Conservation (phyloP, 2,888 invertebrate species). For the Pheosia gnoma region DNA sequence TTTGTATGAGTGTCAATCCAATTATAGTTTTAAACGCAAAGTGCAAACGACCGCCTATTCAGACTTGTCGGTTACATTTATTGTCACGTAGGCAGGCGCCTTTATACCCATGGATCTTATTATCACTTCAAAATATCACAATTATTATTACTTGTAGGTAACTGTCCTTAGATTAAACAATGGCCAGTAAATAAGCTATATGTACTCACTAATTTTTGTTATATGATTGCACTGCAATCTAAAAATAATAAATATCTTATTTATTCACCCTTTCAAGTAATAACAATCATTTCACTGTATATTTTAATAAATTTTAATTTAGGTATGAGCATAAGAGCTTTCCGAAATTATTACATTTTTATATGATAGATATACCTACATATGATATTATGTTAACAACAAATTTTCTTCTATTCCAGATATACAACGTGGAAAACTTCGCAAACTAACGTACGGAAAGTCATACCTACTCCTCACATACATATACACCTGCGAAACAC, state of each 20-base stretch:
- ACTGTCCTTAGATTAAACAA: background rate
- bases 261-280: background rate
- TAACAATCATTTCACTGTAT: too few relatives aligned
- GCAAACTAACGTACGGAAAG: conserved; percentile 51
- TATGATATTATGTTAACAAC: conserved; percentile 1
- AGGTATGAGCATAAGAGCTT: too few relatives aligned
- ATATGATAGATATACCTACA: too few relatives aligned
- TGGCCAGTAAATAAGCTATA: background rate
- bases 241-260: background rate
- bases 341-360: too few relatives aligned
- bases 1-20: conserved; percentile 32
- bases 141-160: background rate
- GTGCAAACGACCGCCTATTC: conserved; percentile 16
- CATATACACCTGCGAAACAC: conserved; percentile 48
- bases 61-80: conserved; percentile 6
- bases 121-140: background rate
- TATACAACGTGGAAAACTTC: conserved; percentile 46
- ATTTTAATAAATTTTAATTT: too few relatives aligned
- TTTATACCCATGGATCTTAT: background rate
- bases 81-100: background rate
- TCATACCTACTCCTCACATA: conserved; percentile 40
- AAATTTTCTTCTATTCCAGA: conserved; percentile 59
- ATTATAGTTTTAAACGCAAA: conserved; percentile 18
- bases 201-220: background rate
- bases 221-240: too few relatives aligned